phyloP scores from a whole-genome alignment of 2,113 vertebrate species.

The Emydura subglobosa region DNA sequence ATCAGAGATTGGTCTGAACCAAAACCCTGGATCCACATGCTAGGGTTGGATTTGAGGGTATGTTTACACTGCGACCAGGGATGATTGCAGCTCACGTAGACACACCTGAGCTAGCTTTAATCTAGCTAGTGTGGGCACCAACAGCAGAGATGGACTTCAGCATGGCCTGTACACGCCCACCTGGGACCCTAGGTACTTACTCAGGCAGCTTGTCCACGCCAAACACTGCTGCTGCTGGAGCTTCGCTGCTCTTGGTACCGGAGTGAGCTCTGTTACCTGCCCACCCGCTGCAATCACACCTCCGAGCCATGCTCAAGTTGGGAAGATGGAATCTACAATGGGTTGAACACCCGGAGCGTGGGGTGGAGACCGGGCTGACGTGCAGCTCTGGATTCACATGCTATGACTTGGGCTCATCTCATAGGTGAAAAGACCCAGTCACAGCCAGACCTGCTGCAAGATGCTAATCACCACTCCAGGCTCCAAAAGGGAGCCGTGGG shows the following conservation, averaged over 20 bases:
- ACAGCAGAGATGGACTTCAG: not conserved
- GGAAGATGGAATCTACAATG: not conserved
- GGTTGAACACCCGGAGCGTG: not conserved
- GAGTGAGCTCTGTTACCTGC: not conserved
- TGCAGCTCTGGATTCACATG: not conserved
- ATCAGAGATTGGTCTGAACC: not conserved
- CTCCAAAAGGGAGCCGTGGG: not conserved
- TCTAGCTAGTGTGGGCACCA: not conserved
- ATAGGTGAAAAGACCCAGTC: not conserved
- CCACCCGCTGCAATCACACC: not conserved
- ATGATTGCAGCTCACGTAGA: not conserved
- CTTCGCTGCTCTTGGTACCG: not conserved
- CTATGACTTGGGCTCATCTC: not conserved
- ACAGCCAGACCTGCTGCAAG: not conserved
- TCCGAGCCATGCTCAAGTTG: not conserved
- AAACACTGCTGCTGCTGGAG: not conserved
- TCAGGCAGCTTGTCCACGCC: not conserved
- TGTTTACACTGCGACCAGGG: not conserved
- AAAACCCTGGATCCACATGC: not conserved
- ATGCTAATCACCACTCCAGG: not conserved
- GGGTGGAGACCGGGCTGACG: not conserved
- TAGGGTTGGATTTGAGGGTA: not conserved
- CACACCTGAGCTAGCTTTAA: not conserved
- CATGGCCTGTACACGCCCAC: not conserved
- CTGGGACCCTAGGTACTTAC: not conserved